Percentiles rank a stretch among this genome's conserved stretches.
phyloP scores from a whole-genome alignment of 2,113 vertebrate species.

The Pitta sordida region DNA sequence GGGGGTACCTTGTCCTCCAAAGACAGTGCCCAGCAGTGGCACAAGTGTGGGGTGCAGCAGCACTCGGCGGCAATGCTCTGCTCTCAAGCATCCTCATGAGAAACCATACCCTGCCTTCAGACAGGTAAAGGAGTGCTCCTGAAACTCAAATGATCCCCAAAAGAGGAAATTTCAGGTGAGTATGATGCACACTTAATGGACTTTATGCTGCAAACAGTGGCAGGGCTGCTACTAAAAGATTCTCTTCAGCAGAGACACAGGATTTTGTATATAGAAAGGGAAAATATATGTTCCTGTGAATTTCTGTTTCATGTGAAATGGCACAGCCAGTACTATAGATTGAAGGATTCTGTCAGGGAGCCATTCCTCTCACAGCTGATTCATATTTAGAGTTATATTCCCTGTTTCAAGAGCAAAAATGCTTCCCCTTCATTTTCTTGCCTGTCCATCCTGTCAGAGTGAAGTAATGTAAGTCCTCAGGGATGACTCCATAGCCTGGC shows the following conservation, averaged over 20 bases:
- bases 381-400: background rate
- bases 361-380: background rate
- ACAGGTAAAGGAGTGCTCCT: background rate
- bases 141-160: background rate
- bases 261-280: background rate
- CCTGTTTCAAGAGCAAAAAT: background rate
- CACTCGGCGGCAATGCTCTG: background rate
- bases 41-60: background rate
- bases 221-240: background rate
- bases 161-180: background rate
- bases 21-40: rapidly evolving
- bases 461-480: background rate
- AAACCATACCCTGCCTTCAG: background rate
- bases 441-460: background rate
- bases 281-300: background rate
- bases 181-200: background rate
- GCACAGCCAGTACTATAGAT: background rate
- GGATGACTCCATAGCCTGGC: background rate
- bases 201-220: background rate
- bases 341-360: background rate
- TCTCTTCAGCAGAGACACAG: background rate
- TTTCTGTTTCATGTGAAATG: background rate
- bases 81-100: rapidly evolving
- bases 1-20: background rate
- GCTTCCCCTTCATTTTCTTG: background rate